Evolutionary conservation across 2,888 invertebrate species (phyloP).

Genomic region (Stenolophus ochropezus): DNA sequence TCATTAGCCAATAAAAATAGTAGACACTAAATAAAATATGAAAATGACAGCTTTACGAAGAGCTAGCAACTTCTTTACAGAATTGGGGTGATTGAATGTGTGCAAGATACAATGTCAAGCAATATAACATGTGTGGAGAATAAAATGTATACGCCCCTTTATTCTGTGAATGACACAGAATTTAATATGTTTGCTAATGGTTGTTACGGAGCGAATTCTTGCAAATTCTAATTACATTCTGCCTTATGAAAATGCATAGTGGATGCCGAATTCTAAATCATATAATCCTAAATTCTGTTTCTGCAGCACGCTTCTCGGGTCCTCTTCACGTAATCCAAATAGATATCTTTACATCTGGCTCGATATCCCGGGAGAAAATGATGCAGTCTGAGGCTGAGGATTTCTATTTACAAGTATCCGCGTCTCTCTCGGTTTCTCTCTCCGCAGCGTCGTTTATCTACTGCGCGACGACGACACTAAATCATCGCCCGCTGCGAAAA

Average conservation of each 20-base stretch:
- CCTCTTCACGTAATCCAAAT: conserved; percentile 55
- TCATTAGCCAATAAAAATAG: no score
- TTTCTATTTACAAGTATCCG: conserved; percentile 52
- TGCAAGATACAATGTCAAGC: no score
- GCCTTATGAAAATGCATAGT: not conserved
- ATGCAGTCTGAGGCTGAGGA: conserved; percentile 35
- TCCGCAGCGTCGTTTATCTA: conserved; percentile 10
- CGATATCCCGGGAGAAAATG: conserved; percentile 38
- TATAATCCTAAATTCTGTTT: conserved; percentile 2
- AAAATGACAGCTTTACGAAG: no score
- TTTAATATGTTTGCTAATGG: no score
- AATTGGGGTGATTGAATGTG: no score
- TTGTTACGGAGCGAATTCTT: no score
- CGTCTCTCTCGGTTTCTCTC: conserved; percentile 16
- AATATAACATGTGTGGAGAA: no score
- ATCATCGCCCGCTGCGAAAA: conserved; percentile 15
- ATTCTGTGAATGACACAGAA: no score
- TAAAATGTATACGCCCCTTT: no score
- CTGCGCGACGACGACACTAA: conserved; percentile 7
- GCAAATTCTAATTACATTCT: not conserved
- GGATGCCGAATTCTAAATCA: not conserved
- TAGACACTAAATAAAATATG: no score
- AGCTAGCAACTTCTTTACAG: no score
- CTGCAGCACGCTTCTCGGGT: conserved; percentile 32
- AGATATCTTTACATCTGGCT: conserved; percentile 56